phyloP scores from a whole-genome alignment of 1,140 invertebrate species.

The Nixonia krombeini region DNA sequence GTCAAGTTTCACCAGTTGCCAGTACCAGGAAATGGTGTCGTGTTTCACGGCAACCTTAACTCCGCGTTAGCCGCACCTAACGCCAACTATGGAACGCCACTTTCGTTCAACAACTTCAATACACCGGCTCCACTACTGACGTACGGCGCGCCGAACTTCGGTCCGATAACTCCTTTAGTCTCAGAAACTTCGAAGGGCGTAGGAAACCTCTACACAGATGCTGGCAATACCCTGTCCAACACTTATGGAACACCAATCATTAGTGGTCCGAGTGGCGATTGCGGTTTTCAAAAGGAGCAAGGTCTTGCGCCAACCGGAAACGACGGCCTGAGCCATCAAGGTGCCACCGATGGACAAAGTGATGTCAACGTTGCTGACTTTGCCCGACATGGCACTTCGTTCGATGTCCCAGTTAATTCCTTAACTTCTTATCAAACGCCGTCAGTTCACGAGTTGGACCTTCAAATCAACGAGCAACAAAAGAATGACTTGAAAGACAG shows the following conservation, averaged over 20 bases:
- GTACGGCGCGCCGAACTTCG: slow-evolving; percentile 67
- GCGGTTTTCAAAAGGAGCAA: slow-evolving; percentile 44
- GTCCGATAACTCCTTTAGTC: slow-evolving; percentile 50
- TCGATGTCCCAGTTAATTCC: neutral
- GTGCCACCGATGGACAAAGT: slow-evolving; percentile 7
- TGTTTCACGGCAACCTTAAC: slow-evolving; percentile 28
- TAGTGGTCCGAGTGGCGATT: slow-evolving; percentile 44
- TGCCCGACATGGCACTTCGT: neutral
- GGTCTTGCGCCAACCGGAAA: too few relatives aligned
- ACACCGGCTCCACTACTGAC: slow-evolving; percentile 61
- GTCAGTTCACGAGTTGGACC: slow-evolving; percentile 56
- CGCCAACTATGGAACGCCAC: slow-evolving; percentile 63
- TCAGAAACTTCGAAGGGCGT: slow-evolving; percentile 46
- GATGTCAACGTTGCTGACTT: neutral
- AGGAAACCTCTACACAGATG: slow-evolving; percentile 58
- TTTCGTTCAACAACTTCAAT: slow-evolving; percentile 63
- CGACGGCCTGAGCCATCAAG: too few relatives aligned
- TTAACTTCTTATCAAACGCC: slow-evolving; percentile 25
- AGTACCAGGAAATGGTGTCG: slow-evolving; percentile 8
- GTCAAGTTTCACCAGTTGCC: slow-evolving; percentile 50
- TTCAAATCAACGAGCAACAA: slow-evolving; percentile 50
- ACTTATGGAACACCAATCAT: slow-evolving; percentile 60
- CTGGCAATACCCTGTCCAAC: slow-evolving; percentile 43
- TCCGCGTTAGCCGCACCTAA: slow-evolving; percentile 61
- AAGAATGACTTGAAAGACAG: slow-evolving; percentile 60